These are phyloP conservation scores for Papilio polyxenes DNA, from an alignment of 1,140 invertebrate species.

Conservation along the genomic window DNA sequence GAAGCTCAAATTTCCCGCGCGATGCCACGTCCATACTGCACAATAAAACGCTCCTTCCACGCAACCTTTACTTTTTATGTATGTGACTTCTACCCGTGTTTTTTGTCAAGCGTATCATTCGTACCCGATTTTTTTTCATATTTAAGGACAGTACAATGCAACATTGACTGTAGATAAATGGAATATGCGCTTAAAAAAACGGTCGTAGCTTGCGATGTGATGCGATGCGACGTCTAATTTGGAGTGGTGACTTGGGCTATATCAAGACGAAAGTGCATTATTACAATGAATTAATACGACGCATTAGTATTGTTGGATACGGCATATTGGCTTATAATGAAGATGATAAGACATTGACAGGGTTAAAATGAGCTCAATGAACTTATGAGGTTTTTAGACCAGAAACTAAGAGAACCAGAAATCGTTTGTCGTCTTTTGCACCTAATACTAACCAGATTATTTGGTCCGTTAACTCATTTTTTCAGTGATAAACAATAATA, in stretches of 20 bases:
- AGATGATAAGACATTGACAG: neutral
- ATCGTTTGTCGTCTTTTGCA: too few relatives aligned
- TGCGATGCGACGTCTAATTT: constrained; percentile 37
- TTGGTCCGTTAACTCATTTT: too few relatives aligned
- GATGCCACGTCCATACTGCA: constrained; percentile 2
- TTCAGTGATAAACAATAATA: too few relatives aligned
- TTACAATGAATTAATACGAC: constrained; percentile 3
- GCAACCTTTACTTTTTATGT: constrained; percentile 23
- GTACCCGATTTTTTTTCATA: constrained; percentile 32
- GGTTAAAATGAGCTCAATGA: too few relatives aligned
- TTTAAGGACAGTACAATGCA: constrained; percentile 38
- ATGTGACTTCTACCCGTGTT: constrained; percentile 27
- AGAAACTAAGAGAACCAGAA: neutral
- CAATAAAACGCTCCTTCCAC: constrained; percentile 9
- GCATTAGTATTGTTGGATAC: neutral
- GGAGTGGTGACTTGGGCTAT: constrained; percentile 33
- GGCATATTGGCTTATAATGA: neutral
- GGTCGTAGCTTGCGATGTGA: constrained; percentile 33
- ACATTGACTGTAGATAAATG: constrained; percentile 38
- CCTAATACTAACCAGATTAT: too few relatives aligned
- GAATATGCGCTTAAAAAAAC: constrained; percentile 33
- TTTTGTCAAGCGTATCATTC: constrained; percentile 35
- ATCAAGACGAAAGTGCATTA: constrained; percentile 35
- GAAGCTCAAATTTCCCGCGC: constrained; percentile 23
- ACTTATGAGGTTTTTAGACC: neutral